Evolutionary conservation across 2,797 vertebrate genomes (phyloP), one percentile per base, ranked within the genome.

Genomic region (Sebastes itinus): DNA sequence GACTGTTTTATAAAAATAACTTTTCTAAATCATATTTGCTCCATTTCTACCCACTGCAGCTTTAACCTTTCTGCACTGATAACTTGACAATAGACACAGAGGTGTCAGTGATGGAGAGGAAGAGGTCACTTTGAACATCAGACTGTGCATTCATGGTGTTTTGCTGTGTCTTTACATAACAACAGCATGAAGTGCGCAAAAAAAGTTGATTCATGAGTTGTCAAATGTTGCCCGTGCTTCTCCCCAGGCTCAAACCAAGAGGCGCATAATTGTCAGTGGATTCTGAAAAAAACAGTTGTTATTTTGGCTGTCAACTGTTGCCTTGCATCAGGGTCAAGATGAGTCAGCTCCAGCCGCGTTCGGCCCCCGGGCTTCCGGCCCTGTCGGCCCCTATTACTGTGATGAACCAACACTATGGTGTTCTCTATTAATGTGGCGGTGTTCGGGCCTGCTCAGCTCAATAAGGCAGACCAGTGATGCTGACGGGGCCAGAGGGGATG

Each of bases 281-380:
- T 56, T 73, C 14, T 22, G 20, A 72, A 84, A 84, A 80, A 33
- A 63, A 33, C 18, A 67, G 78, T 70, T 90, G 84, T 89, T 88
- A 33, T 91, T 93, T 87, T 86, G 73, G 71, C 86, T 76, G 85
- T 84, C 85, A 81, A 69, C 82, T 87, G 91, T 84, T 85, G 80
- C 67, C 64, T 83, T 78, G 81, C 66, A 87, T 94, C 70, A 88
- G 80, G 84, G 89, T 92, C 89, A 88, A 85, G 78, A 79, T 87
- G 85, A 92, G 75, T 91, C 90, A 62, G 74, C 66, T 66, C 32
- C 77, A 84, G 87, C 67, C 80, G 49, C 2, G n/a, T 85, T 86
- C 55, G 83, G 83, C 80, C 83, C 56, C 75, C 25, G 71, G 87
- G 80, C 80, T 49, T 25, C 62, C 14, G 61, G 67, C 59, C 16